These are phyloP conservation scores for Solea senegalensis DNA, from an alignment of 2,113 vertebrate species.

Conservation along the genomic window DNA sequence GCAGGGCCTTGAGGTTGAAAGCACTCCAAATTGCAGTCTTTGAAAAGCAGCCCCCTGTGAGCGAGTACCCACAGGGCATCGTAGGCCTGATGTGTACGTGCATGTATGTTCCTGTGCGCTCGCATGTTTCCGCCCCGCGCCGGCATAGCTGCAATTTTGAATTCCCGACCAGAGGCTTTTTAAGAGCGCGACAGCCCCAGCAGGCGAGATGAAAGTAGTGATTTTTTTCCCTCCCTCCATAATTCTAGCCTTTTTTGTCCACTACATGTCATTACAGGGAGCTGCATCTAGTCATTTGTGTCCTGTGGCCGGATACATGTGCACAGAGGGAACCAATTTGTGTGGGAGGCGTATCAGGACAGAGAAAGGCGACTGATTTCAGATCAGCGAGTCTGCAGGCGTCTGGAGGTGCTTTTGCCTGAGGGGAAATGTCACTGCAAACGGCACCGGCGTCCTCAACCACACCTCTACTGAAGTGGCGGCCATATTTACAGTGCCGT, in stretches of 20 bases:
- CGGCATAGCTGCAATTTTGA: conserved; percentile 43
- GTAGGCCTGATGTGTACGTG: conserved; percentile 37
- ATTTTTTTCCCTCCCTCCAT: conserved; percentile 66
- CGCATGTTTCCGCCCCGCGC: conserved; percentile 19
- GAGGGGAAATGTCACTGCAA: conserved; percentile 24
- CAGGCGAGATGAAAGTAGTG: conserved; percentile 71
- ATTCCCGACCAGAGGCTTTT: conserved; percentile 61
- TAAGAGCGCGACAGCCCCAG: conserved; percentile 62
- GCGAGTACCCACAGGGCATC: conserved; percentile 15
- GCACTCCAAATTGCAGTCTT: conserved; percentile 60
- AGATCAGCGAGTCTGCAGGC: conserved; percentile 61
- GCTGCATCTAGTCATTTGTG: conserved; percentile 81
- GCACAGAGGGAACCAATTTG: conserved; percentile 80
- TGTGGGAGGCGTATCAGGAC: conserved; percentile 70
- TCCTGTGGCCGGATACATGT: conserved; percentile 81
- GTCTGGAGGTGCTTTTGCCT: conserved; percentile 35
- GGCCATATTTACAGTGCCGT: conserved; percentile 3
- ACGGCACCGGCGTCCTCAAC: not conserved
- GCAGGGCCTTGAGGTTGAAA: conserved; percentile 50
- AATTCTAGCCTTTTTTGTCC: conserved; percentile 78
- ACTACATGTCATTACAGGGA: conserved; percentile 80
- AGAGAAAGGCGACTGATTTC: conserved; percentile 58
- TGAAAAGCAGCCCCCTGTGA: conserved; percentile 40
- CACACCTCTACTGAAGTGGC: not conserved
- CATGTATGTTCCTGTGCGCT: conserved; percentile 42